Evolutionary conservation across 1,140 invertebrate species (phyloP), one percentile per base, ranked within the genome.

Genomic region (Babylonia areolata): DNA sequence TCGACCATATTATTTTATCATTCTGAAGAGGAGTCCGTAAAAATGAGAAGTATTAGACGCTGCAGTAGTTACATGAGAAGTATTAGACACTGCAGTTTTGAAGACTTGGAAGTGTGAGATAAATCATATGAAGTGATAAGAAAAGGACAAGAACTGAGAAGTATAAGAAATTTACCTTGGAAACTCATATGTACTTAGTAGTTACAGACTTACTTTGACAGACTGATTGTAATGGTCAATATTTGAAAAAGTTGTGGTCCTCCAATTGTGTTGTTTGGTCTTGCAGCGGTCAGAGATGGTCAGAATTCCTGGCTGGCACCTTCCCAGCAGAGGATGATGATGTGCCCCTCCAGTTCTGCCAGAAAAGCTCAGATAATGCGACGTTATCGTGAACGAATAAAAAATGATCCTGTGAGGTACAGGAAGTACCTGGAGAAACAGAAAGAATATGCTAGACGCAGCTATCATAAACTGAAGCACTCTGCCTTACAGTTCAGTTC

Each of bases 181-280:
- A n/a, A n/a, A n/a, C n/a, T n/a, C n/a, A n/a, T n/a, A n/a, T n/a
- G n/a, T n/a, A n/a, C n/a, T n/a, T n/a, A n/a, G n/a, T n/a, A n/a
- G n/a, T n/a, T n/a, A n/a, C n/a, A n/a, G n/a, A n/a, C n/a, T n/a
- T n/a, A n/a, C n/a, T n/a, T n/a, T n/a, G n/a, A n/a, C n/a, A n/a
- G n/a, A n/a, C n/a, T n/a, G n/a, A n/a, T n/a, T n/a, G n/a, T n/a
- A n/a, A n/a, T n/a, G n/a, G n/a, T n/a, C n/a, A n/a, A n/a, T n/a
- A n/a, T n/a, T n/a, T n/a, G n/a, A n/a, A 51, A 51, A 23, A 64
- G 5, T 64, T 5, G 15, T 64, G 5, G 12, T 64, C 58, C 2
- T 64, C 58, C 58, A 64, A 64, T 23, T 64, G 58, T 64, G 12
- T 64, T 64, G 58, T 64, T 64, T 64, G 58, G 58, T 64, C 58